A percentile compares a stretch with the other conserved stretches of the same genome.
These are phyloP conservation scores for Pyrrhia umbra DNA, from an alignment of 2,888 invertebrate genomes.

Conservation along the genomic window DNA sequence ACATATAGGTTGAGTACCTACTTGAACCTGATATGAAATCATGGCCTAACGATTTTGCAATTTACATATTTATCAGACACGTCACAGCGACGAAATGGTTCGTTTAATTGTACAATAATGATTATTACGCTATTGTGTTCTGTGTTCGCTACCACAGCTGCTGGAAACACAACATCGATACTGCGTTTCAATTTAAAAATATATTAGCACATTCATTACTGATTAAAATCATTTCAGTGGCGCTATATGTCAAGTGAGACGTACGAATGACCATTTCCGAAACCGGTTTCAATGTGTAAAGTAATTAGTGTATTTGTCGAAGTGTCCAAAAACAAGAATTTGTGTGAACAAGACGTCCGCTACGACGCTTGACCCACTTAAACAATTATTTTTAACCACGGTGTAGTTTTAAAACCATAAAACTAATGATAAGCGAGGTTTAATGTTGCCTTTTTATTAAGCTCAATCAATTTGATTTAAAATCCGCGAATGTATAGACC, in stretches of 20 bases:
- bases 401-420: conserved; percentile 48
- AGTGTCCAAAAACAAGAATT: conserved; percentile 27
- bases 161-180: conserved; percentile 9
- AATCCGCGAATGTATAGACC: conserved; percentile 32
- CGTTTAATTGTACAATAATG: conserved; percentile 43
- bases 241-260: conserved; percentile 9
- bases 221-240: conserved; percentile 6
- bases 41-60: conserved; percentile 34
- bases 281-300: conserved; percentile 38
- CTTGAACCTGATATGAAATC: conserved; percentile 31
- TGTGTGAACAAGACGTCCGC: conserved; percentile 21
- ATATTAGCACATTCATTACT: conserved; percentile 23
- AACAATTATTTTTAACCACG: conserved; percentile 52
- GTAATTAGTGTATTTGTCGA: conserved; percentile 36
- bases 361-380: conserved; percentile 54
- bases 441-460: conserved; percentile 52
- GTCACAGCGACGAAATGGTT: conserved; percentile 26
- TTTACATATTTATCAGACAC: conserved; percentile 34
- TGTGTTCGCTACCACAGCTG: conserved; percentile 11
- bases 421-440: conserved; percentile 53
- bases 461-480: conserved; percentile 58
- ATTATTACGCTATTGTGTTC: conserved; percentile 48
- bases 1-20: conserved; percentile 24
- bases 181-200: conserved; percentile 29
- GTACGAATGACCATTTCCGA: not conserved